These are phyloP conservation scores for Trichoplax adhaerens DNA, from an alignment of 37 sponge, comb jelly and placozoan species.

Conservation along the genomic window DNA sequence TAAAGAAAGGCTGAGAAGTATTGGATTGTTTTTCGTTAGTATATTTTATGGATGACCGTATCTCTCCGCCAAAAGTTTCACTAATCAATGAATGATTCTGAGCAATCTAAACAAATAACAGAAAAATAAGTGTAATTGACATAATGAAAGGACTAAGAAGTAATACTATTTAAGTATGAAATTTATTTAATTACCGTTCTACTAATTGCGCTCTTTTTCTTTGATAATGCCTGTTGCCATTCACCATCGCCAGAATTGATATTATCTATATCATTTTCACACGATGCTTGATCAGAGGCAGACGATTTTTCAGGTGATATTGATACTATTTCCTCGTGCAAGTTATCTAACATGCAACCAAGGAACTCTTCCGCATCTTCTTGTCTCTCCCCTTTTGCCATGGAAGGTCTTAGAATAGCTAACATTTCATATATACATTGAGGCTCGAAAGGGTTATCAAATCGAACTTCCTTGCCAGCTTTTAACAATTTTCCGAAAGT, in stretches of 20 bases:
- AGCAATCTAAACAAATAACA: conserved; percentile 20
- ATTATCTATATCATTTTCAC: background rate
- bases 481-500: no score
- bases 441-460: no score
- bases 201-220: conserved; percentile 82
- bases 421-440: no score
- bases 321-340: conserved; percentile 86
- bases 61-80: conserved; percentile 79
- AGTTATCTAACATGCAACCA: conserved; percentile 53
- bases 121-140: background rate
- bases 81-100: conserved; percentile 60
- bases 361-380: conserved; percentile 99
- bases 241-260: conserved; percentile 13
- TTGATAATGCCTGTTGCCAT: conserved; percentile 87
- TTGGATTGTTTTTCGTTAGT: conserved; percentile 82
- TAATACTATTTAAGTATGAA: background rate
- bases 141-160: conserved; percentile 11
- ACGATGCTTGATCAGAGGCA: no score
- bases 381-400: conserved; percentile 29
- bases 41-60: conserved; percentile 51
- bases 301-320: background rate
- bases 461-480: no score
- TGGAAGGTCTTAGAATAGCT: no score
- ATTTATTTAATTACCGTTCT: conserved; percentile 15
- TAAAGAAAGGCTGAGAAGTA: conserved; percentile 88